A percentile compares a stretch with the other conserved stretches of the same genome.
phyloP scores from a whole-genome alignment of 2,113 vertebrate genomes.

The Apus apus region DNA sequence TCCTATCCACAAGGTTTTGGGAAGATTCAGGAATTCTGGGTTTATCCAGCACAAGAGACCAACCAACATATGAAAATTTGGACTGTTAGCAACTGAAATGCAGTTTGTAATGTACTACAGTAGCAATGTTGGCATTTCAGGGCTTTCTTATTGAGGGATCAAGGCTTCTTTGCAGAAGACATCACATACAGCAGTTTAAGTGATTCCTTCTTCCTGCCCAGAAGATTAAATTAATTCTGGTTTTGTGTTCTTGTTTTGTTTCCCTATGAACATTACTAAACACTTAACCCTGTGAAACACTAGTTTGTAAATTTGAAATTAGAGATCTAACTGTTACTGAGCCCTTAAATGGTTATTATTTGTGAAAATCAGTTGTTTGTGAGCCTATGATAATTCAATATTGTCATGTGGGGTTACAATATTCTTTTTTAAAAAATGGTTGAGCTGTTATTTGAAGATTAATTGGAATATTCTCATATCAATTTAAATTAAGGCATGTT shows the following conservation, averaged over 20 bases:
- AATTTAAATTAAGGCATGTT: not conserved
- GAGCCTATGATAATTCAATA: not conserved
- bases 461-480: not conserved
- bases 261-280: not conserved
- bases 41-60: not conserved
- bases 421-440: not conserved
- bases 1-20: not conserved
- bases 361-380: not conserved
- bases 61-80: not conserved
- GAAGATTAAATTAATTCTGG: not conserved
- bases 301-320: not conserved
- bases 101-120: not conserved
- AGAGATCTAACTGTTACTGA: not conserved
- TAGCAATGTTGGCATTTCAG: not conserved
- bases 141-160: not conserved
- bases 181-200: not conserved
- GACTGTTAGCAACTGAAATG: not conserved
- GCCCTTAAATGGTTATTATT: not conserved
- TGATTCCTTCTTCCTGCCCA: not conserved
- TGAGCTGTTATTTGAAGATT: not conserved
- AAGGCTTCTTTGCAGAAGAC: not conserved
- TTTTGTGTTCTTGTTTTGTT: not conserved
- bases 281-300: not conserved
- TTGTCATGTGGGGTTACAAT: not conserved
- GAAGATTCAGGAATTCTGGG: not conserved